Conservation (phyloP, 2,797 vertebrate species). For the Dipus sagitta region DNA sequence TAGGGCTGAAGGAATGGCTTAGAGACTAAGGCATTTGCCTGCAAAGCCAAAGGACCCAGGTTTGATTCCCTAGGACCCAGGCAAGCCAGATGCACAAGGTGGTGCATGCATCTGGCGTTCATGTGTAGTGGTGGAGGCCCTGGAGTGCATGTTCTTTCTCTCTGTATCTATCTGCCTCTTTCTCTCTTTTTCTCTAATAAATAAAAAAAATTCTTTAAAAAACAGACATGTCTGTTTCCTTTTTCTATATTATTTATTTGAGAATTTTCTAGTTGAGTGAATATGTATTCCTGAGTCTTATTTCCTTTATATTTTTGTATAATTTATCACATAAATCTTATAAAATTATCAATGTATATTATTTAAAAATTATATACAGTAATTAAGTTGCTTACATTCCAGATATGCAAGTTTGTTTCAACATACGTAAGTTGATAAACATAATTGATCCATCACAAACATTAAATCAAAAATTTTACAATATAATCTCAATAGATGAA, state of each 20-base stretch:
- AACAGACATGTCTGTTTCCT: neutral
- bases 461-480: neutral
- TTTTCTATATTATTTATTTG: too few species aligned
- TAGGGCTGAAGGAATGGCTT: too few species aligned
- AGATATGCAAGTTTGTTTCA: neutral
- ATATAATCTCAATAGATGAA: neutral
- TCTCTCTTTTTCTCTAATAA: too few species aligned
- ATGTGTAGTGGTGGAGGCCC: too few species aligned
- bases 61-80: too few species aligned
- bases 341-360: neutral
- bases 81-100: too few species aligned
- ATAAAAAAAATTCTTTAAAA: too few species aligned
- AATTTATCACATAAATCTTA: neutral
- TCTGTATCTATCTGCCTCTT: too few species aligned
- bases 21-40: too few species aligned
- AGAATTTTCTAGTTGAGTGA: neutral
- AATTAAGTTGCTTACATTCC: neutral
- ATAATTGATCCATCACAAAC: neutral
- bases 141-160: too few species aligned
- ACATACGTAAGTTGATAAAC: neutral
- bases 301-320: neutral
- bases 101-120: too few species aligned
- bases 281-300: neutral
- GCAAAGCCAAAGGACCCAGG: too few species aligned
- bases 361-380: neutral